Conservation (phyloP, 1,140 invertebrate genomes). For the Dermatophagoides farinae region DNA sequence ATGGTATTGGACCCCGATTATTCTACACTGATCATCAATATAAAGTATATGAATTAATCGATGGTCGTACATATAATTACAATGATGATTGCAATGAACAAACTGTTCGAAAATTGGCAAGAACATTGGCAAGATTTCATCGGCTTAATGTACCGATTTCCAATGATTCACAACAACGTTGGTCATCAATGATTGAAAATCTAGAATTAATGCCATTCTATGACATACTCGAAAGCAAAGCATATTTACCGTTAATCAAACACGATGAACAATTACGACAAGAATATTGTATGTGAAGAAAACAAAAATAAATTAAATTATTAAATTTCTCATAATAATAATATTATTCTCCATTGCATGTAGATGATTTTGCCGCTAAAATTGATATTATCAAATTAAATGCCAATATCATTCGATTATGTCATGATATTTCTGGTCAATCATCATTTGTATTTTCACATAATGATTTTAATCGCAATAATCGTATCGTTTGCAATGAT, state of each 20-base stretch:
- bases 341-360: not conserved
- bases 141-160: not conserved
- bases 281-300: not conserved
- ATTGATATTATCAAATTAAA: not conserved
- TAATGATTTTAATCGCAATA: slow-evolving; percentile 9
- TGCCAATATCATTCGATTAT: not conserved
- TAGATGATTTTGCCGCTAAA: not conserved
- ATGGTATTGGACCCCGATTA: not conserved
- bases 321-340: not conserved
- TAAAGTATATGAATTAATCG: not conserved
- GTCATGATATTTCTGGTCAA: not conserved
- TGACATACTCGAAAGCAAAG: not conserved
- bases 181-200: not conserved
- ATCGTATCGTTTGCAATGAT: not conserved
- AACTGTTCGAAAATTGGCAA: not conserved
- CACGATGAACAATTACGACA: not conserved
- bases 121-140: not conserved
- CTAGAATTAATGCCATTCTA: not conserved
- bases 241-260: not conserved
- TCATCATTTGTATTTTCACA: not conserved
- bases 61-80: not conserved
- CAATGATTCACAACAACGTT: not conserved
- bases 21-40: not conserved
- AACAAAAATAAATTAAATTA: not conserved
- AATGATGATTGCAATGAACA: not conserved